Percentiles rank a stretch among this genome's conserved stretches.
Conservation (phyloP, 1,140 invertebrate species). For the Scaptomyza pallida region DNA sequence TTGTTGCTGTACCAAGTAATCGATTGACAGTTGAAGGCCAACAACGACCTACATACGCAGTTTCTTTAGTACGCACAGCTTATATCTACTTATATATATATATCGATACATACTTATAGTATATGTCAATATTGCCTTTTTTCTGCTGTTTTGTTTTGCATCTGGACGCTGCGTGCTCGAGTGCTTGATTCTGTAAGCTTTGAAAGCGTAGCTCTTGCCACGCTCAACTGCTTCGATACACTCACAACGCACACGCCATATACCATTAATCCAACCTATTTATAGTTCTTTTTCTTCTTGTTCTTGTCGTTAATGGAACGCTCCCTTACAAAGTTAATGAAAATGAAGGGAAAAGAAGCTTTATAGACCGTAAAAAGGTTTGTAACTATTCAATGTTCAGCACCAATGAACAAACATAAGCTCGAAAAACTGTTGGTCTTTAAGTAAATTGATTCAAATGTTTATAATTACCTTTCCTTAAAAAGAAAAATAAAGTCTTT, state of each 20-base stretch:
- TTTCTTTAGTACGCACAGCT: conserved; percentile 33
- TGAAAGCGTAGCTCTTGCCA: conserved; percentile 25
- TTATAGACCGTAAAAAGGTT: neutral
- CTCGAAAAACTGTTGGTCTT: neutral
- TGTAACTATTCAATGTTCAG: neutral
- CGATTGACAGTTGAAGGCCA: conserved; percentile 68
- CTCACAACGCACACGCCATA: conserved; percentile 11
- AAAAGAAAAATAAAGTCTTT: too few relatives aligned
- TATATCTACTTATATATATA: neutral
- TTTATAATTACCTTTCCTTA: too few relatives aligned
- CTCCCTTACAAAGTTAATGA: neutral
- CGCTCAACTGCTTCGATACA: conserved; percentile 53
- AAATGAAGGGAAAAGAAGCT: neutral
- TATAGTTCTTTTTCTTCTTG: conserved; percentile 47
- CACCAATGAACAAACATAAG: neutral
- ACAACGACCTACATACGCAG: conserved; percentile 54
- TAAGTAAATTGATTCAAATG: neutral
- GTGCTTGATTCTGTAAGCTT: conserved; percentile 49
- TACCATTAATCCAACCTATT: conserved; percentile 28
- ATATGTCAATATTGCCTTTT: conserved; percentile 14
- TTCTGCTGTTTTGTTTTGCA: conserved; percentile 37
- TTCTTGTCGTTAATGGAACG: conserved; percentile 33
- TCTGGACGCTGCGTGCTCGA: conserved; percentile 60
- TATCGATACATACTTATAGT: neutral
- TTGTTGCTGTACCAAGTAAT: conserved; percentile 42